Evolutionary conservation across 2,888 invertebrate species (phyloP), one percentile per base, ranked within the genome.

Genomic region (Cetonia aurata): DNA sequence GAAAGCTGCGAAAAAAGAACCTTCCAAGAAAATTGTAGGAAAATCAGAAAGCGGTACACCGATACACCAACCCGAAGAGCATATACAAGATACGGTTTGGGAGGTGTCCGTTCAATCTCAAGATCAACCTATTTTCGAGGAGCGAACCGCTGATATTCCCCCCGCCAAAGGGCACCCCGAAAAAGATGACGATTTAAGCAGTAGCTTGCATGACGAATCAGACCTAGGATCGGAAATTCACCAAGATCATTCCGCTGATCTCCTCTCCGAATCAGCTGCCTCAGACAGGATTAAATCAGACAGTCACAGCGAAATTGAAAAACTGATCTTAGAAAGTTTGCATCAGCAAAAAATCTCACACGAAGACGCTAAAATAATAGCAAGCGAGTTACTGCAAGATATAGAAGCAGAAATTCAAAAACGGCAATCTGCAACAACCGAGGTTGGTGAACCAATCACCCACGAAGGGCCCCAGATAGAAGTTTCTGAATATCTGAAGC

Each of bases 351-450:
- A 83, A 77, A 83, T 86, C 41, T 84, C 85, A 55, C 84, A 85
- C 15, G 85, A 86, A 60, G 87, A 88, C 77, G 88, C 87, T 0
- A 83, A 85, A 78, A 80, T 83, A 70, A 85, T 87, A 44, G 87
- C 88, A 1, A 83, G 85, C 72, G 85, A 86, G 74, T 79, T 88
- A 60, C 82, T 88, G 1, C 85, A 85, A 68, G 87, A 87, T 77
- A 88, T 88, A 72, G 88, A 88, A 79, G 82, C 80, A 2, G 87
- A 87, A 80, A 85, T 88, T n/a, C 83, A 85, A 71, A 84, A 84
- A 74, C 80, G 85, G 25, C 80, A 75, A 19, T 72, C 60, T 9
- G 48, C 73, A 8, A 69, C 71, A 0, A 31, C 50, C 4, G 75
- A 77, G 31, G 71, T 74, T 33, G 75, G 74, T 13, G 74, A 74